phyloP scores from a whole-genome alignment of 2,888 invertebrate genomes.

The Eristalis arbustorum region DNA sequence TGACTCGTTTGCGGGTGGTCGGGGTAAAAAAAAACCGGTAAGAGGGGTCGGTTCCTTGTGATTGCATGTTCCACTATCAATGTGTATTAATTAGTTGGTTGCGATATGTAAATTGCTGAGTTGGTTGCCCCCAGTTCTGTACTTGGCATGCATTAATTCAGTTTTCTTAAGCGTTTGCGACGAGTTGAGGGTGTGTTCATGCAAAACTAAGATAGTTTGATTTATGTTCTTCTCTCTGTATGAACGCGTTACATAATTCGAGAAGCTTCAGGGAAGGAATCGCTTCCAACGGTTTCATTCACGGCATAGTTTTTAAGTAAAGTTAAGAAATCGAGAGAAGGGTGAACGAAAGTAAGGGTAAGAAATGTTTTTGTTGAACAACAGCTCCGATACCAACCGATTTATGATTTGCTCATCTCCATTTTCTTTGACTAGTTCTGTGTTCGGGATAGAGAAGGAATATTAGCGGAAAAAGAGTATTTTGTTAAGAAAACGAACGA shows the following conservation, averaged over 20 bases:
- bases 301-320: too few species aligned
- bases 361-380: background rate
- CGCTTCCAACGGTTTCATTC: too few species aligned
- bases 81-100: background rate
- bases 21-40: background rate
- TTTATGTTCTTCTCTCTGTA: background rate
- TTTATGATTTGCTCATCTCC: background rate
- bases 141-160: background rate
- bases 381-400: background rate
- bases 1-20: background rate
- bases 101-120: conserved; percentile 2
- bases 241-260: background rate
- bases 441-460: background rate
- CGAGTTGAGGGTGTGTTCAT: background rate
- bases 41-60: background rate
- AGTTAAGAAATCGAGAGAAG: background rate
- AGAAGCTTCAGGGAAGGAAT: background rate
- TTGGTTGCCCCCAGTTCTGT: background rate
- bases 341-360: background rate
- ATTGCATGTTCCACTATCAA: background rate
- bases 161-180: background rate
- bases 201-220: background rate
- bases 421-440: background rate
- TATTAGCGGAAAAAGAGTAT: too few species aligned
- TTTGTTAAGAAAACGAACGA: too few species aligned